A percentile compares a stretch with the other conserved stretches of the same genome.
These are phyloP conservation scores for Eulithis prunata DNA, from an alignment of 2,888 invertebrate genomes.

Conservation along the genomic window DNA sequence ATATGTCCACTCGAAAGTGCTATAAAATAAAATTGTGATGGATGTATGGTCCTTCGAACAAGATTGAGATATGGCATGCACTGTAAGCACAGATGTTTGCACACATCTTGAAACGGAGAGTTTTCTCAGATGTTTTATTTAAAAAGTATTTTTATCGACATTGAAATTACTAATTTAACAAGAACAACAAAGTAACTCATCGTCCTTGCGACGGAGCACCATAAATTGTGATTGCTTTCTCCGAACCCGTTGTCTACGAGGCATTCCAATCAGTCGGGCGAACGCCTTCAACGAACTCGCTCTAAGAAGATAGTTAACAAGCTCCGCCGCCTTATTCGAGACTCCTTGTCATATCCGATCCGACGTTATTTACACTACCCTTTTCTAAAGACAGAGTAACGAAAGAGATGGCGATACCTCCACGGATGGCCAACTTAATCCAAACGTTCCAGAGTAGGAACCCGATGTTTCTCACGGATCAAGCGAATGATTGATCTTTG, in stretches of 20 bases:
- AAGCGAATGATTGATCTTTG: conserved; percentile 44
- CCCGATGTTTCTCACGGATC: conserved; percentile 42
- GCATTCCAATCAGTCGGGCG: conserved; percentile 62
- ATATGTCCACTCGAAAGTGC: background rate
- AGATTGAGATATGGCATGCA: too few species aligned
- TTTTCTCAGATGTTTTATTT: background rate
- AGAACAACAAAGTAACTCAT: conserved; percentile 42
- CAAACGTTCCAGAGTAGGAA: conserved; percentile 40
- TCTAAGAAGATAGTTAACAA: conserved; percentile 59
- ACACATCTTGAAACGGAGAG: background rate
- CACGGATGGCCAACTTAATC: conserved; percentile 29
- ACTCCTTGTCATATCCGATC: conserved; percentile 50
- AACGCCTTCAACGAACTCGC: conserved; percentile 55
- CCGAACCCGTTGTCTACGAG: conserved; percentile 60
- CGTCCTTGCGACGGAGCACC: conserved; percentile 48
- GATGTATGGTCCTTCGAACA: background rate
- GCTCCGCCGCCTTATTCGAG: conserved; percentile 51
- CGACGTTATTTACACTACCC: conserved; percentile 40
- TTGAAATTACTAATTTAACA: conserved; percentile 36
- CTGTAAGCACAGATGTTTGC: background rate
- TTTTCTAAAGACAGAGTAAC: conserved; percentile 34
- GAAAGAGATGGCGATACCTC: conserved; percentile 39
- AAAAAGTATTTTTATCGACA: conserved; percentile 2
- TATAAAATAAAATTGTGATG: background rate
- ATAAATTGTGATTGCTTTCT: conserved; percentile 70